Percentiles rank a stretch among this genome's conserved stretches.
phyloP scores from a whole-genome alignment of 2,888 invertebrate genomes.

The Pteria penguin region DNA sequence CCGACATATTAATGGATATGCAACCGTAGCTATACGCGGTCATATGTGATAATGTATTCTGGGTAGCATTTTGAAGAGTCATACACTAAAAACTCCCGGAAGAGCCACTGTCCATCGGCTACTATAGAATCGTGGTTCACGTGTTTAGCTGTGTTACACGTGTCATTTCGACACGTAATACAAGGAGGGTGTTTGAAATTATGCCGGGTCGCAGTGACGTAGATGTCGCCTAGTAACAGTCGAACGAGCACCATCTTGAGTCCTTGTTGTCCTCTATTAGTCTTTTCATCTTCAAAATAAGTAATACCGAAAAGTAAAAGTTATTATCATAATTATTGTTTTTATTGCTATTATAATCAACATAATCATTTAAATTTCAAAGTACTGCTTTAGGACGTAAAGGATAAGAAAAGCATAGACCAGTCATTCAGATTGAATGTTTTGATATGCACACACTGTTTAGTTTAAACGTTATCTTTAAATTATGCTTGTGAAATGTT shows the following conservation, averaged over 20 bases:
- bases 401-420: neutral
- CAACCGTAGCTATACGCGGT: conserved; percentile 44
- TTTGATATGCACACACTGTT: no score
- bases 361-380: no score
- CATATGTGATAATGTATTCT: conserved; percentile 63
- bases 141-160: conserved; percentile 38
- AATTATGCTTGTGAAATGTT: no score
- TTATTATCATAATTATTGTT: no score
- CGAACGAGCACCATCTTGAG: conserved; percentile 24
- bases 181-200: conserved; percentile 56
- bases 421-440: neutral
- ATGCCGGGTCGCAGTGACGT: conserved; percentile 18
- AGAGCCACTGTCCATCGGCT: conserved; percentile 50
- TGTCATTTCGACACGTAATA: conserved; percentile 35
- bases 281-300: conserved; percentile 14
- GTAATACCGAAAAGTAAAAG: no score
- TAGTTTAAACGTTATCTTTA: no score
- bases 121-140: conserved; percentile 54
- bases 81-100: conserved; percentile 65
- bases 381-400: neutral
- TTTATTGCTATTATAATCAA: no score
- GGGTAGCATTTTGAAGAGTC: conserved; percentile 57
- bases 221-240: conserved; percentile 24
- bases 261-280: neutral
- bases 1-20: no score